These are phyloP conservation scores for Anarrhichthys ocellatus DNA, from an alignment of 2,113 vertebrate species.

Conservation along the genomic window DNA sequence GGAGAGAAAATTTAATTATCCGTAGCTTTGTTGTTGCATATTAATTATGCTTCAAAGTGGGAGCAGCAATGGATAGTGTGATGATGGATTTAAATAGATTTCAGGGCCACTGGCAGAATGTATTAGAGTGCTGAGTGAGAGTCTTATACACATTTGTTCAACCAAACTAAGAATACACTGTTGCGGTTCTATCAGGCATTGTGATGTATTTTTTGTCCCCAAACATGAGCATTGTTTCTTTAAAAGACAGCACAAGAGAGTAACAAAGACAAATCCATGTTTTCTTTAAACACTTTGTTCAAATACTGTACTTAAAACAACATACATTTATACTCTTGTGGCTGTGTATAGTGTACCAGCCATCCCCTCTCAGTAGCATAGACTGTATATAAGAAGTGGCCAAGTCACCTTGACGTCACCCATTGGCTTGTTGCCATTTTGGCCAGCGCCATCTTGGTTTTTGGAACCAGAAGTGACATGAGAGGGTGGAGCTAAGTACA, in stretches of 20 bases:
- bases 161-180: slow-evolving; percentile 13
- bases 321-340: neutral
- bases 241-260: neutral
- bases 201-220: neutral
- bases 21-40: slow-evolving; percentile 63
- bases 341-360: neutral
- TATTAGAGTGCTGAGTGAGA: slow-evolving; percentile 7
- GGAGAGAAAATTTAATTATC: slow-evolving; percentile 73
- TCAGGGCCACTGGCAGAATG: neutral
- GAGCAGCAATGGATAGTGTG: slow-evolving; percentile 38
- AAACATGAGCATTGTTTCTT: neutral
- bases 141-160: slow-evolving; percentile 28
- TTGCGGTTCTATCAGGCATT: neutral
- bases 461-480: too few species aligned
- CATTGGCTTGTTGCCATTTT: too few species aligned
- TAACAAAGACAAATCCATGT: neutral
- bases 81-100: slow-evolving; percentile 59
- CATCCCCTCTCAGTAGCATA: neutral
- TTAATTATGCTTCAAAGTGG: slow-evolving; percentile 56
- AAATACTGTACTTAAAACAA: neutral
- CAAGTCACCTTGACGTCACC: too few species aligned
- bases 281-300: neutral
- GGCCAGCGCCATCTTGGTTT: too few species aligned
- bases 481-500: too few species aligned
- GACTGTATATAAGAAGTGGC: neutral